Evolutionary conservation across 1,140 invertebrate genomes (phyloP), one percentile per base, ranked within the genome.

Genomic region (Amyelois transitella): DNA sequence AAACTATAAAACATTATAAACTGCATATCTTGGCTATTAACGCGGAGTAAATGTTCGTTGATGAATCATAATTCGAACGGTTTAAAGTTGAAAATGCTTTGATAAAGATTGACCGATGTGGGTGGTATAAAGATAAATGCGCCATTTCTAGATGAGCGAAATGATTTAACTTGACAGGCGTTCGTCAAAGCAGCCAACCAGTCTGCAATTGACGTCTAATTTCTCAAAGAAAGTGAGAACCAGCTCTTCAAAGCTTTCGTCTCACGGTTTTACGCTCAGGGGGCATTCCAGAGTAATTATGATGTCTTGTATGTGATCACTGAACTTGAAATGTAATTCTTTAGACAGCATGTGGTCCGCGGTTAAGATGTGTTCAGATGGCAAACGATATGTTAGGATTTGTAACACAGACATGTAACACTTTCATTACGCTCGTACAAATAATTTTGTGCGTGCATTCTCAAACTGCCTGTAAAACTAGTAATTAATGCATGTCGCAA

Each of bases 241-340:
- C 19, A 21, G 7, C 7, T 44, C 10, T 21, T 48, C 19, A n/a
- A 12, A 19, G 45, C 45, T 2, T 21, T 21, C 17, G 20, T 48
- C 45, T 45, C 43, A 18, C n/a, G 18, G 20, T 21, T 48, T 48
- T 48, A 20, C 18, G 45, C 45, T 21, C 19, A 48, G n/a, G 45
- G 45, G 45, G 45, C 45, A 48, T 48, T 48, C 19, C 18, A 21
- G 7, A 21, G 19, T 48, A 48, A 48, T 48, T 48, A 48, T 21
- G 19, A 21, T 21, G 18, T 48, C 45, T 48, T 17, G 20, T 21
- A 19, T 18, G 19, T 48, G 45, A 48, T 48, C 45, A 48, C 6
- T 48, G 45, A 48, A 48, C 45, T 48, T 48, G 45, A 48, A 48
- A 48, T 20, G 2, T 45, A 20, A 45, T 45, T 8, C 20, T 48